Evolutionary conservation across 2,113 vertebrate genomes (phyloP).

Genomic region (Montifringilla adamsi): DNA sequence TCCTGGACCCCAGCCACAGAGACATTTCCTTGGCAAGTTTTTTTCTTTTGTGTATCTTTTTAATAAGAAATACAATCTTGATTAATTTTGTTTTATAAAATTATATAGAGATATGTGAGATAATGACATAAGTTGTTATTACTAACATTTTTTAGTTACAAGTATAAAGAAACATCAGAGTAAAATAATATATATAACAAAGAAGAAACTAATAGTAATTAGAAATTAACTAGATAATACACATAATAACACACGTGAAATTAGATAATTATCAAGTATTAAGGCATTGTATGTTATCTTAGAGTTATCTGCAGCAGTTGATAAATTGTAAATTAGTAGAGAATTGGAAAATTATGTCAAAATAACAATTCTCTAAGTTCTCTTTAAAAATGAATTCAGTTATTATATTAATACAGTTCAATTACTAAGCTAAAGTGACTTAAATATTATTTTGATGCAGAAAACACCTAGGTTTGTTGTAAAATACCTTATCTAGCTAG

Average conservation of each 20-base stretch:
- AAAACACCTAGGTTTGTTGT: not conserved
- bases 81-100: not conserved
- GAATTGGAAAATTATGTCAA: not conserved
- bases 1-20: conserved; percentile 91
- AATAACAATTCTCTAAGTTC: not conserved
- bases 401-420: not conserved
- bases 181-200: not conserved
- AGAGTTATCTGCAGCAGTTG: not conserved
- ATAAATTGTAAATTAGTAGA: not conserved
- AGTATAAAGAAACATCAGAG: not conserved
- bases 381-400: not conserved
- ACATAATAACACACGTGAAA: not conserved
- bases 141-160: not conserved
- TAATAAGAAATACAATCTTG: not conserved
- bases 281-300: not conserved
- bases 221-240: not conserved
- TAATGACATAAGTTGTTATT: not conserved
- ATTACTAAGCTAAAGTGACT: not conserved
- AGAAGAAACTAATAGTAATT: not conserved
- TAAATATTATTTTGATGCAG: not conserved
- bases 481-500: not conserved
- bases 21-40: conserved; percentile 92
- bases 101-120: not conserved
- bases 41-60: not conserved
- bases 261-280: not conserved